Evolutionary conservation across 2,888 invertebrate species (phyloP).

Genomic region (Polylopha cassiicola): DNA sequence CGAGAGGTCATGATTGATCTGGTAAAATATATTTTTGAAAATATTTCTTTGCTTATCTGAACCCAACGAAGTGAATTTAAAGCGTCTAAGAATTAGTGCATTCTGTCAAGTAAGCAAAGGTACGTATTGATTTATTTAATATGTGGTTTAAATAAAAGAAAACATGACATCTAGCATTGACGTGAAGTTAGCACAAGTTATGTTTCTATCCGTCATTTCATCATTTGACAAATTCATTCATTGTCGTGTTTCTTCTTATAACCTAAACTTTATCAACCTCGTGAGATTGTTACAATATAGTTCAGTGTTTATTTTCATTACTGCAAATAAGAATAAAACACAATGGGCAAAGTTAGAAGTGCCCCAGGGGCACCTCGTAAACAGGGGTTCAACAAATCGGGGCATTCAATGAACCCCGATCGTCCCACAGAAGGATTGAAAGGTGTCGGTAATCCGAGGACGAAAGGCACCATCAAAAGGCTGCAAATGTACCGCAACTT

Average conservation of each 20-base stretch:
- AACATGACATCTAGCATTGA: conserved; percentile 12
- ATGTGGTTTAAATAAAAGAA: too few relatives aligned
- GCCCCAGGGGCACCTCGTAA: conserved; percentile 85
- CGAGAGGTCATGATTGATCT: too few relatives aligned
- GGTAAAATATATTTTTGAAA: too few relatives aligned
- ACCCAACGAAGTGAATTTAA: too few relatives aligned
- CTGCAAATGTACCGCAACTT: conserved; percentile 99
- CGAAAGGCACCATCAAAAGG: conserved; percentile 95
- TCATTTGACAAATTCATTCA: background rate
- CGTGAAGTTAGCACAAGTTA: conserved; percentile 16
- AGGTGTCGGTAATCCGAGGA: conserved; percentile 90
- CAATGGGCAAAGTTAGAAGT: conserved; percentile 87
- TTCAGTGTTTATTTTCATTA: conserved; percentile 11
- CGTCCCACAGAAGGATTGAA: conserved; percentile 86
- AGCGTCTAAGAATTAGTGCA: too few relatives aligned
- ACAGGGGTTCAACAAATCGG: conserved; percentile 89
- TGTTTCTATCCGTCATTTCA: background rate
- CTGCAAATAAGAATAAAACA: conserved; percentile 27
- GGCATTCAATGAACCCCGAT: conserved; percentile 97
- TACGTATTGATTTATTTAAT: too few relatives aligned
- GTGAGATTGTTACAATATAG: conserved; percentile 9
- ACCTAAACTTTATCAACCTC: conserved; percentile 17
- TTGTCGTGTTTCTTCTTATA: conserved; percentile 9
- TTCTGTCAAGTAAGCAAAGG: too few relatives aligned
- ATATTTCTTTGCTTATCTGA: too few relatives aligned